Base-by-base conservation (phyloP, 2,888 invertebrate species). In the Allacma fusca region DNA sequence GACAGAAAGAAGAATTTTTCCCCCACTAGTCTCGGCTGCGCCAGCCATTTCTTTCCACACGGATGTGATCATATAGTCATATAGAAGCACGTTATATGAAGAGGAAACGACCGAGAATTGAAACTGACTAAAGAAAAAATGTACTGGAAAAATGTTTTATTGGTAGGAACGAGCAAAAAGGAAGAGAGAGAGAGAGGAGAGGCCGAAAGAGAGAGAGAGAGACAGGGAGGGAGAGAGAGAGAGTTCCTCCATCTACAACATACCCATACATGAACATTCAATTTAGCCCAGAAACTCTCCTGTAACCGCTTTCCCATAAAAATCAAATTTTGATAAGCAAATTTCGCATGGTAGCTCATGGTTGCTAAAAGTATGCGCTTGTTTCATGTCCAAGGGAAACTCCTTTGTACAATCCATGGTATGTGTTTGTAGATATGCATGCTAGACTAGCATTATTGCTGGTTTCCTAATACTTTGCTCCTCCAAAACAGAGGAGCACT, bases 251-350 rank as follows among this genome's bases (percentile, higher is more conserved):
- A 50, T 50, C 19, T 19, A 2, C n/a, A 5, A 50, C 50, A 19
- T 50, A 50, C n/a, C 19, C 50, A n/a, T n/a, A 13, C 50, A 50
- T 34, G 34, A 34, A n/a, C 50, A 50, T 50, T 50, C 50, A 50
- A 50, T 50, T 50, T 50, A 2, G 50, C n/a, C 50, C 50, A 50
- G 50, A 50, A 50, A 50, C 50, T 50, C 50, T 50, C 50, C 24
- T 62, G 62, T 62, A 24, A 62, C 62, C 62, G 62, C 62, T 23
- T 62, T 62, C 62, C 62, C 62, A 62, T 62, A 62, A 62, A 57
- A 62, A 62, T 26, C 62, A 62, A 62, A 62, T 62, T 62, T 62
- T 62, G 62, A 62, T 62, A 62, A 62, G 62, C 26, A 62, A 62
- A 62, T 62, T 62, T 62, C 26, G 23, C 62, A 24, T 62, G 62